Conservation (phyloP, 2,888 invertebrate species). For the Pandemis heparana region DNA sequence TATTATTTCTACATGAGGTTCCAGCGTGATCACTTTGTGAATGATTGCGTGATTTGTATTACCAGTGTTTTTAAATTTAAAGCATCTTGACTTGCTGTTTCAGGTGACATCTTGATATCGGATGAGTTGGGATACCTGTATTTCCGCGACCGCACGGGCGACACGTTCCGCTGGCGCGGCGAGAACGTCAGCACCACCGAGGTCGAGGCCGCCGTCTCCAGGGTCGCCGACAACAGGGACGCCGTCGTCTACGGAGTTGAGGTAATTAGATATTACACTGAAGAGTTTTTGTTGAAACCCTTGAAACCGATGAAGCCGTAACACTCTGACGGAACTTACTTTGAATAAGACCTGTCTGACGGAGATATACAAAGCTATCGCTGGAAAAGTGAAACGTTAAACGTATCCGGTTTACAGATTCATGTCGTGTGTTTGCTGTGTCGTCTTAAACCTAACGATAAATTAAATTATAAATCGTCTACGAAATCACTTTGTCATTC, state of each 20-base stretch:
- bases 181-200: conserved; percentile 99
- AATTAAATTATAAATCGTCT: not conserved
- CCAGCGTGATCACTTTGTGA: not conserved
- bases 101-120: conserved; percentile 94
- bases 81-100: conserved; percentile 45
- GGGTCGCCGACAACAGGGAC: conserved; percentile 93
- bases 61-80: not conserved
- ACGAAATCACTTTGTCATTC: conserved; percentile 14
- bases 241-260: conserved; percentile 98
- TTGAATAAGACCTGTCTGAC: no score
- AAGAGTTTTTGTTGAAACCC: no score
- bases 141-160: conserved; percentile 98
- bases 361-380: not conserved
- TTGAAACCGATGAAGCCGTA: no score
- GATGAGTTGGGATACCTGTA: conserved; percentile 97
- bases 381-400: not conserved
- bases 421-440: no score
- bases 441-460: no score
- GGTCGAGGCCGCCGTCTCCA: conserved; percentile 96
- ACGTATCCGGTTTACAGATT: not conserved
- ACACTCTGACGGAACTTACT: no score
- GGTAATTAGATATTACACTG: conserved; percentile 70
- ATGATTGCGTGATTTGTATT: not conserved
- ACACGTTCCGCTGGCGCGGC: conserved; percentile 99
- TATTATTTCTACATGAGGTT: not conserved